Base-by-base conservation (phyloP, 2,797 vertebrate species). In the Anisognathus igniventris region DNA sequence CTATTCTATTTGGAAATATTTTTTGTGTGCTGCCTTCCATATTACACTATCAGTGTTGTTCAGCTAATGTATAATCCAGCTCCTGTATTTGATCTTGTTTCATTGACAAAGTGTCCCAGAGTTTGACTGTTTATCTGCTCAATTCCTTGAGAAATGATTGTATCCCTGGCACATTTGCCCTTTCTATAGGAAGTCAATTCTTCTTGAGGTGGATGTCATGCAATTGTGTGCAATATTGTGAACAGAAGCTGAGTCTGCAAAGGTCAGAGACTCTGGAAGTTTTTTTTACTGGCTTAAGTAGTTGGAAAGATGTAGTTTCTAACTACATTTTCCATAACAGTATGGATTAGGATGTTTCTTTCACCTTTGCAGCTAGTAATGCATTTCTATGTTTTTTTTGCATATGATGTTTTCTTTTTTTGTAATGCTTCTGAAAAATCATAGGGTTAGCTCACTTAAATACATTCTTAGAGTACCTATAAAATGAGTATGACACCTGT, bases 71-170 rank as follows among this genome's bases (percentile, higher is more conserved):
- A 77, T 39, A 71, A 82, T 54, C 48, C 42, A 62, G 3, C 27
- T 78, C 40, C 30, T 64, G 35, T 27, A 42, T 74, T 58, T 53
- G 20, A 80, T 76, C 33, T 80, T 84, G 42, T 77, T 94, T 91
- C 45, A 65, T 60, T 74, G 50, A 68, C 28, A 70, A 94, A 78
- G 6, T 74, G n/a, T 37, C 31, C 31, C 13, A 57, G 10, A 76
- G 23, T 10, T 65, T 72, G 48, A 8, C 21, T 58, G 12, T 28
- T 93, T 20, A 62, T 78, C 50, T 57, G 37, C 44, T 50, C 77
- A 75, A 75, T 82, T 92, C 19, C 33, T 79, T 48, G 21, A 58
- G 45, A 84, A 92, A 58, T 73, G 0, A 28, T 37, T 66, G 17
- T 35, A 45, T 53, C 15, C 11, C n/a, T 28, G 44, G 37, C 35